Evolutionary conservation across 64 coral and sea anemone species (phyloP), one percentile per base, ranked within the genome.

Genomic region (Hydrozoanthus tunicans): DNA sequence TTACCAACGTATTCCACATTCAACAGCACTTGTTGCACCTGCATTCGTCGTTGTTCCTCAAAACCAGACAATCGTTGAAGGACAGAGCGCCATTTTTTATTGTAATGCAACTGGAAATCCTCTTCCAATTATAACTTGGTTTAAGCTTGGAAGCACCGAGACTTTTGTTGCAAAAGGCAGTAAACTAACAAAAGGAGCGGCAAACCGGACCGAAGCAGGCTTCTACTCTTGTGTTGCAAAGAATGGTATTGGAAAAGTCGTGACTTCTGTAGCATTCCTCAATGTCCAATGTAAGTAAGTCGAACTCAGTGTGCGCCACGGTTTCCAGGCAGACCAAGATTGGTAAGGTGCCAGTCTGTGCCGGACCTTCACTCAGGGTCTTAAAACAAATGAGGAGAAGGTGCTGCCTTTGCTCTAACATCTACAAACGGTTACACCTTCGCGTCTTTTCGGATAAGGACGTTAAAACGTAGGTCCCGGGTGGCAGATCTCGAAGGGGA

Each of bases 61-160:
- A n/a, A 81, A 64, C 58, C 63, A 58, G 14, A 64, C 62, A 27
- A 81, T 86, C 9, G n/a, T 54, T 13, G 91, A 86, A 51, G 91
- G 59, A 56, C 17, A 53, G 7, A 86, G 77, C 10, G 63, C 58
- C 7, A 78, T n/a, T 3, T 8, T 90, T 5, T 27, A 62, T 53
- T 90, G 85, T 59, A 94, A 94, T 70, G 86, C 92, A 12, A 94
- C 72, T 80, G 93, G 93, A 51, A 94, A 81, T 56, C 93, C 93
- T 7, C 5, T 51, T 8, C 93, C 93, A n/a, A 91, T 43, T 32
- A 86, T 94, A 14, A 81, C 76, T 3, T 94, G 93, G 93, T 59
- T 62, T 6, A 89, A 89, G 72, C 11, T 86, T 51, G 81, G 73
- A 20, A 78, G 17, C 12, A 12, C 8, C 27, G 23, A 59, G 12